phyloP scores from a whole-genome alignment of 2,113 vertebrate genomes.

The Acrocephalus kingi region DNA sequence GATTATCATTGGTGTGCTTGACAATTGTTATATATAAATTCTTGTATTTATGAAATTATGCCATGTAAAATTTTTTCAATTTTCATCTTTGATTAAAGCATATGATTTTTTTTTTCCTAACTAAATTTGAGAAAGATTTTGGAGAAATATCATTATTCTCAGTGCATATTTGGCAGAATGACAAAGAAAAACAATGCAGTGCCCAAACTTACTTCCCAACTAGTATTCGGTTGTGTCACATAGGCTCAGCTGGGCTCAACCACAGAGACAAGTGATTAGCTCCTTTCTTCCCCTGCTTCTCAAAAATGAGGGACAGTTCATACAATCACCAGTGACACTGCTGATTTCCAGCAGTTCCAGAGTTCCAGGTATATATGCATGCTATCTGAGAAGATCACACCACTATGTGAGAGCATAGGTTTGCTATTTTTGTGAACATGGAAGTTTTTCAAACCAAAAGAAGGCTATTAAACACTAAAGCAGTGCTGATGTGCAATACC shows the following conservation, averaged over 20 bases:
- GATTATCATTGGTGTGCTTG: not conserved
- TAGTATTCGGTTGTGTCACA: not conserved
- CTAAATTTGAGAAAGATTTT: not conserved
- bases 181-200: not conserved
- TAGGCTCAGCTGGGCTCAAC: not conserved
- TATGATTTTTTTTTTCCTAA: not conserved
- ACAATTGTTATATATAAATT: not conserved
- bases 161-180: not conserved
- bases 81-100: not conserved
- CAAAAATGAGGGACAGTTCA: not conserved
- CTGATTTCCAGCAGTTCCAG: no score
- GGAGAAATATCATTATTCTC: not conserved
- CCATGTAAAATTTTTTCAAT: not conserved
- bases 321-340: not conserved
- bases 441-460: not conserved
- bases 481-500: not conserved
- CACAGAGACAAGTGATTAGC: not conserved
- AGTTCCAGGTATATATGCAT: rapidly evolving
- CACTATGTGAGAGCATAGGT: not conserved
- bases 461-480: not conserved
- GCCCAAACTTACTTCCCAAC: not conserved
- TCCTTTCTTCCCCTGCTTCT: not conserved
- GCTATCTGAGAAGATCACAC: not conserved
- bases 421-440: not conserved
- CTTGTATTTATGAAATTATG: not conserved